Percentiles rank a stretch among this genome's conserved stretches.
These are phyloP conservation scores for Pissodes strobi DNA, from an alignment of 1,140 invertebrate species.

Conservation along the genomic window DNA sequence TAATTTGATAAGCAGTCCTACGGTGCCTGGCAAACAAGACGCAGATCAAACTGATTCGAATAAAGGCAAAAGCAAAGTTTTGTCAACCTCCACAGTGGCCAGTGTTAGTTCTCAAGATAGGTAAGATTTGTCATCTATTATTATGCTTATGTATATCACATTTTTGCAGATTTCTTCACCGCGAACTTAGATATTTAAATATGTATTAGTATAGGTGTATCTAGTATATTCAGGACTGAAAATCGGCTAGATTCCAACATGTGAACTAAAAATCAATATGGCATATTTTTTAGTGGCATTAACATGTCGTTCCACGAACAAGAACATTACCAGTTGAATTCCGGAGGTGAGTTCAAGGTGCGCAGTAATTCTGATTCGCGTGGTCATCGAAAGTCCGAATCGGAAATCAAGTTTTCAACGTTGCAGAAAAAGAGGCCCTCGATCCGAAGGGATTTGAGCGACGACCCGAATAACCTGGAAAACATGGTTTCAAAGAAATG, in stretches of 20 bases:
- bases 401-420: constrained; percentile 44
- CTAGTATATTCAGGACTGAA: too few relatives aligned
- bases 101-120: constrained; percentile 70
- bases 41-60: constrained; percentile 36
- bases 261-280: too few relatives aligned
- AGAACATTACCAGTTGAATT: constrained; percentile 55
- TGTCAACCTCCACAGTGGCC: constrained; percentile 46
- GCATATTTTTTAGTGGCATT: constrained; percentile 63
- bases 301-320: constrained; percentile 73
- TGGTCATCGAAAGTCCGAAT: constrained; percentile 38
- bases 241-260: too few relatives aligned
- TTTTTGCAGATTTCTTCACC: too few relatives aligned
- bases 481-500: constrained; percentile 57
- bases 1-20: constrained; percentile 45
- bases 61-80: constrained; percentile 41
- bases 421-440: constrained; percentile 44
- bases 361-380: constrained; percentile 49
- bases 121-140: neutral
- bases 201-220: too few relatives aligned
- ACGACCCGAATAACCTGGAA: constrained; percentile 35
- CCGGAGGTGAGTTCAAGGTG: constrained; percentile 37
- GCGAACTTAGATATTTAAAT: too few relatives aligned
- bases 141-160: too few relatives aligned
- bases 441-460: constrained; percentile 37
- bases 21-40: constrained; percentile 38